Conservation (phyloP, 2,888 invertebrate genomes). For the Fissipunctia ypsillon region DNA sequence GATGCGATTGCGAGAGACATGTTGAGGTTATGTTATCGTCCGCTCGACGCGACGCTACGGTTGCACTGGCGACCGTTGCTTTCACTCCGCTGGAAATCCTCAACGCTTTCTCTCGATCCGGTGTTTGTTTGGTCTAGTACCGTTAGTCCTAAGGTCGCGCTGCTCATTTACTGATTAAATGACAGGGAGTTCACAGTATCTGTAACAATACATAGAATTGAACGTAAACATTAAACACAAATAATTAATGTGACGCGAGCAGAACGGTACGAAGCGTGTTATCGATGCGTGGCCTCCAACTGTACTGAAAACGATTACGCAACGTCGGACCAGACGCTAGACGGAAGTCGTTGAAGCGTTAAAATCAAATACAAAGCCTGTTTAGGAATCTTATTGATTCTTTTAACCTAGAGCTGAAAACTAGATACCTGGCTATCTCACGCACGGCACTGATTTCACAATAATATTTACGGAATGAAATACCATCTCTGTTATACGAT, state of each 20-base stretch:
- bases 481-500: constrained; percentile 51
- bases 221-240: constrained; percentile 36
- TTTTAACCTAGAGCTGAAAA: constrained; percentile 30
- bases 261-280: constrained; percentile 68
- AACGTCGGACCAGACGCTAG: constrained; percentile 59
- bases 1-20: constrained; percentile 81
- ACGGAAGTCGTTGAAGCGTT: constrained; percentile 58
- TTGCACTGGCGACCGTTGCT: constrained; percentile 81
- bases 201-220: constrained; percentile 56
- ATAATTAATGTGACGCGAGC: constrained; percentile 28
- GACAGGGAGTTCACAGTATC: constrained; percentile 53
- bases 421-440: constrained; percentile 37
- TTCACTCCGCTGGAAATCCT: constrained; percentile 86
- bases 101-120: constrained; percentile 86
- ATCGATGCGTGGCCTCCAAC: constrained; percentile 71
- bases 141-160: constrained; percentile 81
- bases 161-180: constrained; percentile 63
- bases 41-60: constrained; percentile 80
- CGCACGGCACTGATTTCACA: constrained; percentile 47
- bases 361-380: constrained; percentile 41
- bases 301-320: constrained; percentile 72
- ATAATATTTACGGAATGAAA: constrained; percentile 60
- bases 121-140: constrained; percentile 82
- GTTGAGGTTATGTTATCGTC: constrained; percentile 82
- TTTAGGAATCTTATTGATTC: constrained; percentile 47